Evolutionary conservation across 2,888 invertebrate species (phyloP), one percentile per base, ranked within the genome.

Genomic region (Noctua fimbriata): DNA sequence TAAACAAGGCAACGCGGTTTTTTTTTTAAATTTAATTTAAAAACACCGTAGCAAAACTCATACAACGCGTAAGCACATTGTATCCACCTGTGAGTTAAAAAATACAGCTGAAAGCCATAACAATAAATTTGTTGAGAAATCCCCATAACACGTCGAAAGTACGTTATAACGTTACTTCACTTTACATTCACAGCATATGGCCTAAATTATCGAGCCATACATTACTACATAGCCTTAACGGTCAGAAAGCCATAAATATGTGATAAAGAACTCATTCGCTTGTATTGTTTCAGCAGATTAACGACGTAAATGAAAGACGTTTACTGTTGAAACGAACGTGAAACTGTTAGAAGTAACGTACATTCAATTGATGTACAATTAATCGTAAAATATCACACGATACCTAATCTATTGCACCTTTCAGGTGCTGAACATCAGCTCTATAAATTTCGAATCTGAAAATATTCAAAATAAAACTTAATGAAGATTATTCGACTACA

Each of bases 191-290:
- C 28, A 47, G 52, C 49, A 52, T 63, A 47, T 66, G 47, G 69
- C 41, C n/a, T 65, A 58, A n/a, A 41, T 73, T 9, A 63, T 66
- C 28, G 6, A 69, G 5, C 41, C 10, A 76, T 28, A 63, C 9
- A 41, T 67, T 28, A 36, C 32, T 18, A 52, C 16, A 47, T 44
- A 49, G 18, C n/a, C 47, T 7, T 41, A 44, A 41, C 28, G 24
- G 1, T 82, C 52, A 67, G n/a, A 72, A 63, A 73, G 49, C 67
- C 67, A 69, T 82, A 82, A 82, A 69, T 58, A n/a, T 65, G 71
- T 44, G 55, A 72, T 73, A 71, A 72, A 75, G 32, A 66, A 44
- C 28, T 72, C 69, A 69, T 73, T 63, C 44, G 24, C 47, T 52
- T 52, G 58, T 75, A 79, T 52, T 70, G 65, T 72, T 84, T 65